Base-by-base conservation (phyloP, 1,140 invertebrate genomes). In the Rhizoglyphus robini region DNA sequence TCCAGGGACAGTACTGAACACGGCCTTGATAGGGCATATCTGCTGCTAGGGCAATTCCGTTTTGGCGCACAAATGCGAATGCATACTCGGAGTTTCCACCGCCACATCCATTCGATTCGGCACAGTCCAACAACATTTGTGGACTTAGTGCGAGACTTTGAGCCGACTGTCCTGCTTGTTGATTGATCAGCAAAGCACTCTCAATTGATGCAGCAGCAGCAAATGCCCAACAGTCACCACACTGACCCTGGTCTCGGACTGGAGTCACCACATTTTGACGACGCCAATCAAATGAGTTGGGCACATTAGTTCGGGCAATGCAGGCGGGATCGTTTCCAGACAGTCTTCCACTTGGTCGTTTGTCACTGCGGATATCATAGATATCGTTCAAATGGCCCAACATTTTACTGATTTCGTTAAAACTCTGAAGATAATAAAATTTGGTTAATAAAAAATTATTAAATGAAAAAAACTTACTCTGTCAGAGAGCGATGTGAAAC, bases 111-210 rank as follows among this genome's bases (percentile, higher is more conserved):
- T 91, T 92, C 72, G 87, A 93, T 65, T 82, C 83, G 0, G 90
- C 94, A 74, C 95, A 98, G 79, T 98, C 95, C 30, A 99, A 82
- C 54, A 99, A 78, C 76, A 98, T n/a, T 46, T 60, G 58, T 46
- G 31, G 27, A 60, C 32, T 38, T 46, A 30, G 3, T 27, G 31
- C 58, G 36, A 60, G 29, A n/a, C n/a, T n/a, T 41, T 41, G 36
- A 41, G 18, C 18, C 36, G 18, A 41, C 36, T 41, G 36, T n/a
- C n/a, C 8, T 3, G 58, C 27, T 11, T 34, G 23, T 15, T 60
- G 31, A 20, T 32, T 1, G 29, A 60, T 60, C 1, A 60, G 27
- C 13, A 29, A 34, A n/a, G 61, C 61, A 20, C 34, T 49, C 38
- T 65, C 63, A 34, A 65, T 25, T 11, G 18, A 11, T n/a, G 92